These are phyloP conservation scores for Gulo gulo DNA, from an alignment of 2,113 vertebrate species.

Conservation along the genomic window DNA sequence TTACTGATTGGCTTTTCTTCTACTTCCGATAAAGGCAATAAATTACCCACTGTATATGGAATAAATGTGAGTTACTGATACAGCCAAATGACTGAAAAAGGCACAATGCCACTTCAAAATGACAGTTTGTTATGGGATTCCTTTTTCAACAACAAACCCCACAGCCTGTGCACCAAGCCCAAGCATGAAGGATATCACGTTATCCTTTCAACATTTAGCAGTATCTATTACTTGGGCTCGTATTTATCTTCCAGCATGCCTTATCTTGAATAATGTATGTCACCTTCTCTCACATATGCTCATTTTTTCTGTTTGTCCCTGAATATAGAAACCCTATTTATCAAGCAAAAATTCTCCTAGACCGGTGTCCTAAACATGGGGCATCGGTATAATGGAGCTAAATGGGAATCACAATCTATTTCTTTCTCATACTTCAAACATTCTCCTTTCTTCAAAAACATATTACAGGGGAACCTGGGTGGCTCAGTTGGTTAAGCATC, in stretches of 20 bases:
- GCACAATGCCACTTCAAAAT: background rate
- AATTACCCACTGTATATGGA: background rate
- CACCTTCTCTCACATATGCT: background rate
- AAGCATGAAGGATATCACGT: background rate
- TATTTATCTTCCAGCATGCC: background rate
- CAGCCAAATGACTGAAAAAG: background rate
- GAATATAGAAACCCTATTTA: slow-evolving; percentile 4
- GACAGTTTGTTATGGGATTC: slow-evolving; percentile 1
- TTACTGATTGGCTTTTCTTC: slow-evolving; percentile 57
- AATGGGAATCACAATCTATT: background rate
- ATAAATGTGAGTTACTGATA: slow-evolving; percentile 20
- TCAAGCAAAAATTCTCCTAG: background rate
- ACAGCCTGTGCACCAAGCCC: background rate
- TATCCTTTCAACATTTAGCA: background rate
- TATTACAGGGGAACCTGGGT: background rate
- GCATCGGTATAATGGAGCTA: background rate
- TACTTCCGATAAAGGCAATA: slow-evolving; percentile 25
- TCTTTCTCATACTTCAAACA: background rate
- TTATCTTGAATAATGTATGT: slow-evolving; percentile 50
- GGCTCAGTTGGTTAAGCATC: background rate
- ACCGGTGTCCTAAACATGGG: background rate
- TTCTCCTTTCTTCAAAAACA: background rate
- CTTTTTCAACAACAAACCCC: background rate
- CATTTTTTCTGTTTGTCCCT: slow-evolving; percentile 20
- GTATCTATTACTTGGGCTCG: background rate